phyloP scores from a whole-genome alignment of 30 jellyfish, hydroid and myxozoan genomes.

The Haliclystus octoradiatus region DNA sequence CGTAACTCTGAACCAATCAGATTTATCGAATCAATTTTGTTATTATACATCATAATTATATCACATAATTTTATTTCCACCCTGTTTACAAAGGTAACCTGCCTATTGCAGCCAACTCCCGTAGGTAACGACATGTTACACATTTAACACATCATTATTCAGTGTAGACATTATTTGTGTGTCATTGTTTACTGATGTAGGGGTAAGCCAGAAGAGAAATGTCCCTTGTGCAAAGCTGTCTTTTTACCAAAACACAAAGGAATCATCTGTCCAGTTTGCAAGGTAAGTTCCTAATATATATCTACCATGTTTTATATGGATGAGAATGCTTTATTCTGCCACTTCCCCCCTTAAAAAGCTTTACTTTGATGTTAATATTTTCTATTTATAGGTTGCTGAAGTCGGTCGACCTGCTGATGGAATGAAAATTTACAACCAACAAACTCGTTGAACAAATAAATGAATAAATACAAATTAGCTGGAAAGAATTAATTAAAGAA shows the following conservation, averaged over 20 bases:
- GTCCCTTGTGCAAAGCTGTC: constrained; percentile 83
- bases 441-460: constrained; percentile 21
- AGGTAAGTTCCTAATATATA: constrained; percentile 17
- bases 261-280: constrained; percentile 56
- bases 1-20: not conserved
- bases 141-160: too few relatives aligned
- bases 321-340: not conserved
- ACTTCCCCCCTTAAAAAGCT: not conserved
- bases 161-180: too few relatives aligned
- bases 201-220: constrained; percentile 94
- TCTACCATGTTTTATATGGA: not conserved
- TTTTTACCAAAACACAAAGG: constrained; percentile 83
- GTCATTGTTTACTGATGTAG: too few relatives aligned
- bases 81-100: too few relatives aligned
- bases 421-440: constrained; percentile 46
- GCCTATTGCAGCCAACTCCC: too few relatives aligned
- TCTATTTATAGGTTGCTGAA: constrained; percentile 69
- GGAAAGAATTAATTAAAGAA: too few relatives aligned
- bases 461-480: too few relatives aligned
- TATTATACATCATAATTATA: not conserved
- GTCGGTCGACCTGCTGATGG: constrained; percentile 87
- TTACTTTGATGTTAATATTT: not conserved
- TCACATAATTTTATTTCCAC: not conserved
- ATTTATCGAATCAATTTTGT: not conserved
- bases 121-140: too few relatives aligned